A percentile compares a stretch with the other conserved stretches of the same genome.
Evolutionary conservation across 2,888 invertebrate species (phyloP).

Genomic region (Apodemia mormo): DNA sequence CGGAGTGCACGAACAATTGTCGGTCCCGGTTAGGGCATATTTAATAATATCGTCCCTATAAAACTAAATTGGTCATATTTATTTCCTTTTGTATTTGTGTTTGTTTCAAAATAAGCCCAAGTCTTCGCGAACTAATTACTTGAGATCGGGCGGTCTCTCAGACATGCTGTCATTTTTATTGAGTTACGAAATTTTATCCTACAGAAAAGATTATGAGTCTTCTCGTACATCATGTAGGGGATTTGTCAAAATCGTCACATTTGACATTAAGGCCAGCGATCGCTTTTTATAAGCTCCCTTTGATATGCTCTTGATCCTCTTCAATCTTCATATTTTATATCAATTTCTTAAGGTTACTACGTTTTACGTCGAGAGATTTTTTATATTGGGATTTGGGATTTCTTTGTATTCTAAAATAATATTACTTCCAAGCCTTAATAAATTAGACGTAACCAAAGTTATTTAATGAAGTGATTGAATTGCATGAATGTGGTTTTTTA

Average conservation of each 20-base stretch:
- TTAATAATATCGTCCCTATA: too few species aligned
- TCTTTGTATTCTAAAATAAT: not conserved
- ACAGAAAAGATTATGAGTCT: not conserved
- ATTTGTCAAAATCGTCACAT: conserved; percentile 11
- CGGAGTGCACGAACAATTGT: too few species aligned
- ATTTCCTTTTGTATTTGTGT: too few species aligned
- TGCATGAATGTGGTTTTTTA: too few species aligned
- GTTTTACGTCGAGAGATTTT: conserved; percentile 19
- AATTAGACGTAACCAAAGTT: too few species aligned
- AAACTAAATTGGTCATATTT: too few species aligned
- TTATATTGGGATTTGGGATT: not conserved
- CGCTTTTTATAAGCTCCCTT: conserved; percentile 4
- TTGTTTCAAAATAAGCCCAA: too few species aligned
- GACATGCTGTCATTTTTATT: not conserved
- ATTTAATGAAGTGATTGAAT: too few species aligned
- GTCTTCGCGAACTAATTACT: not conserved
- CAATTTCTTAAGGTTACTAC: conserved; percentile 4
- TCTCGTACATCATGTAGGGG: not conserved
- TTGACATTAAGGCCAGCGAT: conserved; percentile 8
- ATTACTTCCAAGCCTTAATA: not conserved
- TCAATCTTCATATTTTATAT: conserved; percentile 6
- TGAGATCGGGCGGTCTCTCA: not conserved
- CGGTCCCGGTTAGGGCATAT: too few species aligned
- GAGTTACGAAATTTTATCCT: not conserved
- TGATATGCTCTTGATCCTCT: not conserved